Percentiles rank a stretch among this genome's conserved stretches.
phyloP scores from a whole-genome alignment of 2,888 invertebrate genomes.

The Torymus aiolomorphi region DNA sequence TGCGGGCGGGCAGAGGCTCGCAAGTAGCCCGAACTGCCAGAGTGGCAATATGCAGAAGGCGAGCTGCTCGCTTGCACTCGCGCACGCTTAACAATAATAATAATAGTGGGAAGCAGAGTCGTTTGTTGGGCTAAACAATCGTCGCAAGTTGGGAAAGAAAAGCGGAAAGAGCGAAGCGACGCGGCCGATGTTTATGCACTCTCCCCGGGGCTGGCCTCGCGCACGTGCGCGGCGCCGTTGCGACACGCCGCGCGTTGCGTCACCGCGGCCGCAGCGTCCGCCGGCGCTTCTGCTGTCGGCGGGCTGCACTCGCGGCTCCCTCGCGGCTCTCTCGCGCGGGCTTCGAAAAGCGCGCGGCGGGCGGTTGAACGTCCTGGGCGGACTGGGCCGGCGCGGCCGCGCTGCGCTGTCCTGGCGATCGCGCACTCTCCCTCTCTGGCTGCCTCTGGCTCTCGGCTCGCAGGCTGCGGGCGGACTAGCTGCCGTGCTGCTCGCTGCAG shows the following conservation, averaged over 20 bases:
- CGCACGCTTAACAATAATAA: constrained; percentile 37
- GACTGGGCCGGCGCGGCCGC: too few relatives aligned
- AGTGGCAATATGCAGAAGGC: background rate
- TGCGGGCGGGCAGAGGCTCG: background rate
- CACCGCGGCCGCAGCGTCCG: too few relatives aligned
- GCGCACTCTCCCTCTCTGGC: constrained; percentile 19
- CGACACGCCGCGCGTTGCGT: too few relatives aligned
- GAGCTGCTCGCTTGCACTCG: background rate
- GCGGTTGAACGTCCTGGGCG: too few relatives aligned
- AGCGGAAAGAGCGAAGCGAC: constrained; percentile 30
- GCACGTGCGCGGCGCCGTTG: background rate
- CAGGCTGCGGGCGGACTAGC: constrained; percentile 12
- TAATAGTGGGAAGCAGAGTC: background rate
- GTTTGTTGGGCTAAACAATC: constrained; percentile 38
- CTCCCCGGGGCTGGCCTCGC: background rate
- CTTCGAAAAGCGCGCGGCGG: too few relatives aligned
- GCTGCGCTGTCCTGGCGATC: too few relatives aligned
- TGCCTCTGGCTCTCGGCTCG: background rate
- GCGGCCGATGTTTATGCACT: constrained; percentile 39
- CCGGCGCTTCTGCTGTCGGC: too few relatives aligned
- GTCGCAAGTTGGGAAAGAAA: constrained; percentile 23
- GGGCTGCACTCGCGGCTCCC: too few relatives aligned
- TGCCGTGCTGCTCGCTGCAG: constrained; percentile 15
- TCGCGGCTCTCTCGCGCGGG: too few relatives aligned
- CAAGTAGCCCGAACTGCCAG: background rate